phyloP scores from a whole-genome alignment of 2,797 vertebrate genomes.

The Mormyrus proboscirostris region DNA sequence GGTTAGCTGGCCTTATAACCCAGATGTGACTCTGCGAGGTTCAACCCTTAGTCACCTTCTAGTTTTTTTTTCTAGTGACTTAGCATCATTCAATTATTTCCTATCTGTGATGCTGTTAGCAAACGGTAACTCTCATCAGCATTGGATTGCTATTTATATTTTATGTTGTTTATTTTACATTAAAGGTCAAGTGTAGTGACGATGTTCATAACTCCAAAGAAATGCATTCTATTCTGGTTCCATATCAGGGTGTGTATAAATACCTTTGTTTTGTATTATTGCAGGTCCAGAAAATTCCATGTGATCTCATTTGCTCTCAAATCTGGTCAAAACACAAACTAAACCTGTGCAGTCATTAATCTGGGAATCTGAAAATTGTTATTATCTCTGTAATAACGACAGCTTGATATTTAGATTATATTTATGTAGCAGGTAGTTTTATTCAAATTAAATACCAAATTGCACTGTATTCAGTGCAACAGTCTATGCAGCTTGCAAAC shows the following conservation, averaged over 20 bases:
- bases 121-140: neutral
- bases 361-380: neutral
- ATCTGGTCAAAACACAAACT: neutral
- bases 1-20: neutral
- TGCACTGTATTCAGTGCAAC: neutral
- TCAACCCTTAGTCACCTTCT: neutral
- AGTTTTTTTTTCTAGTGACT: neutral
- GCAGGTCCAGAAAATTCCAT: neutral
- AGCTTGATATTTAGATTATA: neutral
- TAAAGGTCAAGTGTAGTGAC: constrained; percentile 14
- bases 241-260: constrained; percentile 8
- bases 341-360: neutral
- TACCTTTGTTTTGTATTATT: neutral
- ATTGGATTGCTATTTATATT: neutral
- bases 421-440: neutral
- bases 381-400: neutral
- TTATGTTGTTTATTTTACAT: neutral
- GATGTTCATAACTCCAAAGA: neutral
- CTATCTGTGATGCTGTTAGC: neutral
- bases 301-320: neutral
- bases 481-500: neutral
- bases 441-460: neutral
- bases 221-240: neutral
- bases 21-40: neutral
- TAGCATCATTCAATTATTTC: neutral